phyloP scores from a whole-genome alignment of 2,113 vertebrate genomes.

The Dermatemys mawii region DNA sequence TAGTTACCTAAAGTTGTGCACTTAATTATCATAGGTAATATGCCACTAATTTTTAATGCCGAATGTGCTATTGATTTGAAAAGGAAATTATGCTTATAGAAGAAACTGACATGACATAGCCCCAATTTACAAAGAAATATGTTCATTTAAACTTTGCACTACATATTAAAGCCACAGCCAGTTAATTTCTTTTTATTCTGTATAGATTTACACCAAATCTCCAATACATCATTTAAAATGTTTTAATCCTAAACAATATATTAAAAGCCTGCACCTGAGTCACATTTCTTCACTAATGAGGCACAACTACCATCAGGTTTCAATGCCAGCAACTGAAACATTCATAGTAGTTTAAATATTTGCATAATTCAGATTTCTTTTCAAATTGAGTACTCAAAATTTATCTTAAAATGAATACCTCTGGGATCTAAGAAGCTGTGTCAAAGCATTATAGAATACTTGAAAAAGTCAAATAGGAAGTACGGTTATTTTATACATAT shows the following conservation, averaged over 20 bases:
- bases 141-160: background rate
- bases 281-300: background rate
- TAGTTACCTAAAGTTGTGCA: background rate
- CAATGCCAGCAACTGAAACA: background rate
- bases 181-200: background rate
- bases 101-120: background rate
- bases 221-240: background rate
- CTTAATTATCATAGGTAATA: background rate
- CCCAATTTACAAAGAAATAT: background rate
- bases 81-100: background rate
- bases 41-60: background rate
- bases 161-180: background rate
- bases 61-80: background rate
- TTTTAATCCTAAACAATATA: background rate
- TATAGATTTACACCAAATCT: background rate
- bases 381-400: background rate
- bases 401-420: background rate
- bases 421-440: background rate
- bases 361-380: background rate
- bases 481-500: background rate
- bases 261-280: background rate
- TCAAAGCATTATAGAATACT: background rate
- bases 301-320: background rate
- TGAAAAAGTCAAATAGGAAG: background rate
- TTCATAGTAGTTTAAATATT: background rate